Percentiles rank a stretch among this genome's conserved stretches.
These are phyloP conservation scores for Coendou prehensilis DNA, from an alignment of 2,797 vertebrate genomes.

Conservation along the genomic window DNA sequence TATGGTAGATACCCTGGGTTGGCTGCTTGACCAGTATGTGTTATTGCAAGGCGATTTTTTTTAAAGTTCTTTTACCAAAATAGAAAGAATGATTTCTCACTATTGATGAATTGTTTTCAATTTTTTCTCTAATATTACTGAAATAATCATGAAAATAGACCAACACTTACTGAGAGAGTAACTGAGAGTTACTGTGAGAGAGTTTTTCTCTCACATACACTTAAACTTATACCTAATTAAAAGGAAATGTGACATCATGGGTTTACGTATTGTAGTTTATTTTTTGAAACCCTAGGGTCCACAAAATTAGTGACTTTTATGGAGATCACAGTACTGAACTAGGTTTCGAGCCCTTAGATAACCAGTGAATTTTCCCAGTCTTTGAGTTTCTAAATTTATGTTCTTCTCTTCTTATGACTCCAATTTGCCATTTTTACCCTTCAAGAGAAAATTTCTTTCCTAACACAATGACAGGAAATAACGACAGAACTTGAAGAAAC, in stretches of 20 bases:
- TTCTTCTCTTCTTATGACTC: background rate
- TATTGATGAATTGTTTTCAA: background rate
- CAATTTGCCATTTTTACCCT: background rate
- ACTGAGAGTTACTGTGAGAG: background rate
- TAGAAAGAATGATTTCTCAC: background rate
- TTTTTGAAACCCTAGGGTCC: background rate
- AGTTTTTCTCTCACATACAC: background rate
- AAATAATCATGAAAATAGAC: background rate
- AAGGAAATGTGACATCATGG: background rate
- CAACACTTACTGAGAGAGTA: background rate
- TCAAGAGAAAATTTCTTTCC: background rate
- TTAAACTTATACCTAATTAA: constrained; percentile 5
- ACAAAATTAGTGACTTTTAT: background rate
- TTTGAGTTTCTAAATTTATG: constrained; percentile 8
- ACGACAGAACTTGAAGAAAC: background rate
- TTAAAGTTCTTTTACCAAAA: background rate
- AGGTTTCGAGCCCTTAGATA: constrained; percentile 20
- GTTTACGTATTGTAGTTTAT: background rate
- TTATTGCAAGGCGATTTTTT: background rate
- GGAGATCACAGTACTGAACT: background rate
- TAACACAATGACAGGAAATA: background rate
- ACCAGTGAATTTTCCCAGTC: background rate
- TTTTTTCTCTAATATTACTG: background rate
- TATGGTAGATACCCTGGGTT: background rate
- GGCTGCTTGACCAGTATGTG: background rate